Evolutionary conservation across 2,797 vertebrate species (phyloP).

Genomic region (Micromesistius poutassou): DNA sequence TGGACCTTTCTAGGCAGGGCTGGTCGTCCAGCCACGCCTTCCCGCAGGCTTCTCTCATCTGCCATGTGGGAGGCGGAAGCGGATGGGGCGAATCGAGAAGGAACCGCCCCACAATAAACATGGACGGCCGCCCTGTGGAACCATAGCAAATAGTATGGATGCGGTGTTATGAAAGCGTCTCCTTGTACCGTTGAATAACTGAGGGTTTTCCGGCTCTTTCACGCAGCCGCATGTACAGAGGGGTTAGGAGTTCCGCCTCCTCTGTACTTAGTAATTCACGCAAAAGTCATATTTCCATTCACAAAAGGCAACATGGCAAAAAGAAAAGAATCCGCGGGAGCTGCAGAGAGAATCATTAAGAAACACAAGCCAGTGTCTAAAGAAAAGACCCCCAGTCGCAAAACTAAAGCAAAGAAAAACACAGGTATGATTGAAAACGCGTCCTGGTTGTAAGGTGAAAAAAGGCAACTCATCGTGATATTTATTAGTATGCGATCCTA

Average conservation of each 20-base stretch:
- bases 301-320: constrained; percentile 67
- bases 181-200: constrained; percentile 55
- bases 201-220: neutral
- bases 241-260: neutral
- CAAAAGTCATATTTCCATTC: neutral
- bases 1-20: no score
- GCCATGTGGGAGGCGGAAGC: constrained; percentile 13
- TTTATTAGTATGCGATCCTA: neutral
- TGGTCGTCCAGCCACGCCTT: no score
- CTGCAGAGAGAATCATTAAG: constrained; percentile 54
- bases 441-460: neutral
- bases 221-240: constrained; percentile 20
- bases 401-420: constrained; percentile 32
- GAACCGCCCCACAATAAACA: constrained; percentile 23
- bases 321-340: constrained; percentile 41
- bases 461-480: neutral
- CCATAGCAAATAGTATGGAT: neutral
- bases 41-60: no score
- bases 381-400: constrained; percentile 23
- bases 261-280: neutral
- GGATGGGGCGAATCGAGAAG: constrained; percentile 61
- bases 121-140: neutral
- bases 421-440: constrained; percentile 50
- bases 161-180: constrained; percentile 59
- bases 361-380: constrained; percentile 55